phyloP scores from a whole-genome alignment of 1,140 invertebrate genomes.

The Saccostrea glomerata region DNA sequence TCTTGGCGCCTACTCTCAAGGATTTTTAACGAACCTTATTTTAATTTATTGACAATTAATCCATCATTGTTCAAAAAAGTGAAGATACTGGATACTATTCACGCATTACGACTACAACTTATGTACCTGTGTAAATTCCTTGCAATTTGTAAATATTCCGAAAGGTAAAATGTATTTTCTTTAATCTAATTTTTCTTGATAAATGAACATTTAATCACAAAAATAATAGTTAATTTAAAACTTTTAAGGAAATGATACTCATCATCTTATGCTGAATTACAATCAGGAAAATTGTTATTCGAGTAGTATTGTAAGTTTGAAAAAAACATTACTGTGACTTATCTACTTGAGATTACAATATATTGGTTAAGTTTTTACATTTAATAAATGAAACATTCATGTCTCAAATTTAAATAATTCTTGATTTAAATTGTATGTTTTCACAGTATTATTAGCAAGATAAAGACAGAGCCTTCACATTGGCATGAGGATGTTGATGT shows the following conservation, averaged over 20 bases:
- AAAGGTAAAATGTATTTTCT: slow-evolving; percentile 61
- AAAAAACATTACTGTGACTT: too few species aligned
- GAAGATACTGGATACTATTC: slow-evolving; percentile 83
- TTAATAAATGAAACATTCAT: background rate
- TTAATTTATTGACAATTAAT: slow-evolving; percentile 84
- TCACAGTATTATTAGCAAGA: slow-evolving; percentile 82
- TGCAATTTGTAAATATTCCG: slow-evolving; percentile 71
- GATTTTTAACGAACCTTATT: slow-evolving; percentile 89
- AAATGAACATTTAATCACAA: too few species aligned
- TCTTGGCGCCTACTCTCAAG: slow-evolving; percentile 88
- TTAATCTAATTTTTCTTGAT: too few species aligned
- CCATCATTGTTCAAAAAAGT: slow-evolving; percentile 84
- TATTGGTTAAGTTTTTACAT: background rate
- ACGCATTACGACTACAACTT: slow-evolving; percentile 84
- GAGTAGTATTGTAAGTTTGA: too few species aligned
- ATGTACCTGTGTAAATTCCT: slow-evolving; percentile 85
- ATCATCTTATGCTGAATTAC: too few species aligned
- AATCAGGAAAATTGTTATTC: too few species aligned
- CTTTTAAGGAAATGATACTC: too few species aligned
- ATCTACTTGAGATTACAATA: background rate
- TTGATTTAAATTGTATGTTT: background rate
- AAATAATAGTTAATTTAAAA: too few species aligned
- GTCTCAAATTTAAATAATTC: too few species aligned
- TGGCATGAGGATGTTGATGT: slow-evolving; percentile 85
- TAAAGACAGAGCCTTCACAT: slow-evolving; percentile 83